These are phyloP conservation scores for Coccyzus lansbergi DNA, from an alignment of 2,797 vertebrate species.

Conservation along the genomic window DNA sequence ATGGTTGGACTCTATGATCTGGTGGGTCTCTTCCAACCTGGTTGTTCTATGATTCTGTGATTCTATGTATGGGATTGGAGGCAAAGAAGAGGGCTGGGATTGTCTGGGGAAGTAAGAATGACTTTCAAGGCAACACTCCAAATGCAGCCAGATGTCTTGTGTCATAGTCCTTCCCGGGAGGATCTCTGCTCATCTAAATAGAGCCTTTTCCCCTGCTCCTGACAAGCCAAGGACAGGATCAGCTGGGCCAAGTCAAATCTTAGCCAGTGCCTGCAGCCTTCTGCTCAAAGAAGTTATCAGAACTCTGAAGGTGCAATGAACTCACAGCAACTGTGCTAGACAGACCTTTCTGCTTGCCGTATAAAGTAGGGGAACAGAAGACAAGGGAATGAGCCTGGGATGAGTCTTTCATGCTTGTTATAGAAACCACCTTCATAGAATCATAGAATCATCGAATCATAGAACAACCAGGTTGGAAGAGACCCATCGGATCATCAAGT, in stretches of 20 bases:
- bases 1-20: too few species aligned
- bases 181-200: neutral
- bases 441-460: too few species aligned
- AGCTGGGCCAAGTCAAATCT: neutral
- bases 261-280: neutral
- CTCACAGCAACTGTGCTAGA: neutral
- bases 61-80: neutral
- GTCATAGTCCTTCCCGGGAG: neutral
- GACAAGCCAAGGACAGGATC: conserved; percentile 14
- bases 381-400: neutral
- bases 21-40: too few species aligned
- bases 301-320: neutral
- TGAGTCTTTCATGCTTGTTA: neutral
- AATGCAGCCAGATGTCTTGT: conserved; percentile 19
- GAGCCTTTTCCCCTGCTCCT: neutral
- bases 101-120: neutral
- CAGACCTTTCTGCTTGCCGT: neutral
- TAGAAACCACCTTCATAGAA: neutral
- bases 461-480: too few species aligned
- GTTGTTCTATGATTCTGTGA: too few species aligned
- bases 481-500: too few species aligned
- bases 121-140: conserved; percentile 10
- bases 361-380: neutral
- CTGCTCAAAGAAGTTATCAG: neutral
- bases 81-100: neutral